phyloP scores from a whole-genome alignment of 2,888 invertebrate species.

The Dioctria linearis region DNA sequence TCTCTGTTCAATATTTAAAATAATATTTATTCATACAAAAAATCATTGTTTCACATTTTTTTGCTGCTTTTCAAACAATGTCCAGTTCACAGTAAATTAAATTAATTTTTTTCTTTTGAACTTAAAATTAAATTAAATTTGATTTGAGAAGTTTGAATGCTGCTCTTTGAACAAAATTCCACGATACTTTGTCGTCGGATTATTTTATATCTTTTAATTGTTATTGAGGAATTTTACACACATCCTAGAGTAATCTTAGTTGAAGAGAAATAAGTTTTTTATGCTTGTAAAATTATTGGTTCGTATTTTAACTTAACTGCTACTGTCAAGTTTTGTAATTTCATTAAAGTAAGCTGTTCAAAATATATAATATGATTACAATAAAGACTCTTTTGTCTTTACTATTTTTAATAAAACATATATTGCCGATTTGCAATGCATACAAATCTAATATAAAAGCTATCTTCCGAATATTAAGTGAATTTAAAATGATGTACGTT shows the following conservation, averaged over 20 bases:
- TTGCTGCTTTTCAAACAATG: conserved; percentile 47
- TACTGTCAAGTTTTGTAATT: conserved; percentile 44
- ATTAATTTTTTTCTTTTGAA: not conserved
- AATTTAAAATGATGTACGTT: not conserved
- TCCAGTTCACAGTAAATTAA: not conserved
- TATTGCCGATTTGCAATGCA: conserved; percentile 3
- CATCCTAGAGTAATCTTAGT: conserved; percentile 25
- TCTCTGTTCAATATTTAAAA: conserved; percentile 1
- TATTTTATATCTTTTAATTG: conserved; percentile 14
- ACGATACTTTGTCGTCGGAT: conserved; percentile 52
- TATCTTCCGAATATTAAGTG: conserved; percentile 25
- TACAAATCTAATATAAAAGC: not conserved
- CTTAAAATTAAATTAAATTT: conserved; percentile 22
- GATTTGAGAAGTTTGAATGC: not conserved
- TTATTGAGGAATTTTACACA: not conserved
- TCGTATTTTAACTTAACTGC: conserved; percentile 21
- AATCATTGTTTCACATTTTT: conserved; percentile 24
- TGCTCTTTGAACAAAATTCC: conserved; percentile 12
- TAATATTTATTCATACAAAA: conserved; percentile 4
- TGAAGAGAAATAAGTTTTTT: conserved; percentile 29
- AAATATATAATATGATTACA: conserved; percentile 40
- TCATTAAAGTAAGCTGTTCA: conserved; percentile 27
- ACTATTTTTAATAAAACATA: conserved; percentile 19
- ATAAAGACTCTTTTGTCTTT: conserved; percentile 51
- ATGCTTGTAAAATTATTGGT: conserved; percentile 39